Conservation (phyloP, 1,140 invertebrate species). For the Ooceraea biroi region DNA sequence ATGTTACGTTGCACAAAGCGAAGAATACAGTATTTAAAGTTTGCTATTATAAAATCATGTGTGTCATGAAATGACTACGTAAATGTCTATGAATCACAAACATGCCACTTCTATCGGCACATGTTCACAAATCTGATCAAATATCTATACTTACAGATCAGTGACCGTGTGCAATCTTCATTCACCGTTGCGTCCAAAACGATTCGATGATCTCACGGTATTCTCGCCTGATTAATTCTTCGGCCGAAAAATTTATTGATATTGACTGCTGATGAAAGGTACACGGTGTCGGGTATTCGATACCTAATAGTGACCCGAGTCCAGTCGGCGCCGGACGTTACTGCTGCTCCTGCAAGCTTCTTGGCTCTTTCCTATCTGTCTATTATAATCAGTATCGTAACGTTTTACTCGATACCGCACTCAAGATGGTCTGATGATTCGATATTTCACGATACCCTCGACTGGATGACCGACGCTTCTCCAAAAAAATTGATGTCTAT, state of each 20-base stretch:
- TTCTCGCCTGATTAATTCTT: too few species aligned
- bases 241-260: background rate
- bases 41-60: background rate
- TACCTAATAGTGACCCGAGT: background rate
- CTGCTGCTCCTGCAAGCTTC: too few species aligned
- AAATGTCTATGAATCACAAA: too few species aligned
- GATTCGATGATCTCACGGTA: too few species aligned
- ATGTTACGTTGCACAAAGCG: background rate
- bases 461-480: background rate
- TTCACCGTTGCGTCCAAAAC: too few species aligned
- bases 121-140: too few species aligned
- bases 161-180: too few species aligned
- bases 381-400: slow-evolving; percentile 31
- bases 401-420: background rate
- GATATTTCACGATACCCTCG: background rate
- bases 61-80: background rate
- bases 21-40: background rate
- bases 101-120: too few species aligned
- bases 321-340: too few species aligned
- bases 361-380: too few species aligned
- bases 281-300: background rate
- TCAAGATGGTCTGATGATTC: slow-evolving; percentile 14
- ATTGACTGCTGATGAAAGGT: background rate
- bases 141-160: too few species aligned
- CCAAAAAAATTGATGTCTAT: slow-evolving; percentile 1